A percentile compares a stretch with the other conserved stretches of the same genome.
phyloP scores from a whole-genome alignment of 92 coral and sea anemone species.

The Porites evermanni region DNA sequence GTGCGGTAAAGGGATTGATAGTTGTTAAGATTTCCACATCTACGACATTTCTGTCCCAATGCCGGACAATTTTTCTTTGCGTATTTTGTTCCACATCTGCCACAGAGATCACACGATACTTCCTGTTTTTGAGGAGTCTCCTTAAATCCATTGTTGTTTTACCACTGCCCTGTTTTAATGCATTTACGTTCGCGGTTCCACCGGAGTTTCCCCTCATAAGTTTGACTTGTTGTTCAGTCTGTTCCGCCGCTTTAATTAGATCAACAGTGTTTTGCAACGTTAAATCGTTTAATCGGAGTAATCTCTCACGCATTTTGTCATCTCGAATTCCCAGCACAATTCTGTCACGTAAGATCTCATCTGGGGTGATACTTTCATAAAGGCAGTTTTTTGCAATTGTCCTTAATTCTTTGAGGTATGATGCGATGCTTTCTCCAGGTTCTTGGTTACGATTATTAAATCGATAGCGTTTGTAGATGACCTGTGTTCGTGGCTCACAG shows the following conservation, averaged over 20 bases:
- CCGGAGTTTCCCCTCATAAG: slow-evolving; percentile 16
- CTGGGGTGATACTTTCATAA: too few species aligned
- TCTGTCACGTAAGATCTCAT: too few species aligned
- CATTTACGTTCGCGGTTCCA: not conserved
- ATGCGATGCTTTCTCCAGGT: slow-evolving; percentile 59
- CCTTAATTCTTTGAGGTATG: slow-evolving; percentile 12
- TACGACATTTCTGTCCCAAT: slow-evolving; percentile 10
- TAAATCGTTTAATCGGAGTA: slow-evolving; percentile 56
- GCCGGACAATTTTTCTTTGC: slow-evolving; percentile 30
- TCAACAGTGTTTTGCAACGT: slow-evolving; percentile 67
- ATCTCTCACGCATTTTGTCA: slow-evolving; percentile 60
- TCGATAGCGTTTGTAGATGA: slow-evolving; percentile 72
- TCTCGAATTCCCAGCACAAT: too few species aligned
- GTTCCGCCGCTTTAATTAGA: not conserved
- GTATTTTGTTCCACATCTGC: slow-evolving; percentile 17
- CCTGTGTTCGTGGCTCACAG: slow-evolving; percentile 59
- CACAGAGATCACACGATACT: not conserved
- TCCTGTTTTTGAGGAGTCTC: not conserved
- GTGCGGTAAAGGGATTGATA: slow-evolving; percentile 17
- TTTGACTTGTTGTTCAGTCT: slow-evolving; percentile 66
- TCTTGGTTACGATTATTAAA: slow-evolving; percentile 72
- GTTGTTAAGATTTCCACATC: not conserved
- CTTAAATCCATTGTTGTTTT: not conserved
- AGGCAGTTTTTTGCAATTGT: too few species aligned
- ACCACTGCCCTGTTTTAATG: not conserved